Evolutionary conservation across 2,888 invertebrate species (phyloP).

Genomic region (Pristionchus arcanus): DNA sequence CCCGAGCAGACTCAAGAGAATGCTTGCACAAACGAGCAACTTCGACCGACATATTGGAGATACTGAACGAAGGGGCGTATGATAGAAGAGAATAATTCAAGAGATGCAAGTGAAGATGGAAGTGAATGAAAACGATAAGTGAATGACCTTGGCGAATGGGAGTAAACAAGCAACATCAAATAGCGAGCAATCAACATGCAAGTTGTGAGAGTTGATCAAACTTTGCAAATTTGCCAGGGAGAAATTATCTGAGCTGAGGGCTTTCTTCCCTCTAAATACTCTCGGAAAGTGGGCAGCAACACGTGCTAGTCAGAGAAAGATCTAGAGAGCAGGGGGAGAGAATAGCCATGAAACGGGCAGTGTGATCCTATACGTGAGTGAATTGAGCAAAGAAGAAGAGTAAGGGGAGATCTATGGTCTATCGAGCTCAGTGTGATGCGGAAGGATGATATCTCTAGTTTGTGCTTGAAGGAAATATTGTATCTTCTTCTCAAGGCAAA

Average conservation of each 20-base stretch:
- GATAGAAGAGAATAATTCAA: too few species aligned
- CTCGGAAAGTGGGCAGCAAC: neutral
- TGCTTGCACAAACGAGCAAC: conserved; percentile 60
- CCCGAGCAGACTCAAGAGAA: conserved; percentile 63
- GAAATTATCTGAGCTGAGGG: neutral
- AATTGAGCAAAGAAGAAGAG: too few species aligned
- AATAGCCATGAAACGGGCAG: too few species aligned
- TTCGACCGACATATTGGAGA: neutral
- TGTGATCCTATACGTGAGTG: too few species aligned
- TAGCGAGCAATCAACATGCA: neutral
- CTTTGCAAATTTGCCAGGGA: neutral
- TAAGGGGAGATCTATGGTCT: too few species aligned
- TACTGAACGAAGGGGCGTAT: neutral
- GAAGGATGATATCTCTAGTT: too few species aligned
- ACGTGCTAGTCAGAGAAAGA: neutral
- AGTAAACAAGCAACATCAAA: neutral
- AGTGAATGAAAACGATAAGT: neutral
- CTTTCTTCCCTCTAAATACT: neutral
- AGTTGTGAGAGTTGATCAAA: neutral
- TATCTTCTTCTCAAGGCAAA: too few species aligned
- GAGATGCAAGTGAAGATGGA: too few species aligned
- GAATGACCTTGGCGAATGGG: neutral
- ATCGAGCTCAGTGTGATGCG: too few species aligned
- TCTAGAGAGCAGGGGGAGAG: neutral
- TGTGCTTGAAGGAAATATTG: too few species aligned